These are phyloP conservation scores for Microchrysa polita DNA, from an alignment of 2,888 invertebrate genomes.

Conservation along the genomic window DNA sequence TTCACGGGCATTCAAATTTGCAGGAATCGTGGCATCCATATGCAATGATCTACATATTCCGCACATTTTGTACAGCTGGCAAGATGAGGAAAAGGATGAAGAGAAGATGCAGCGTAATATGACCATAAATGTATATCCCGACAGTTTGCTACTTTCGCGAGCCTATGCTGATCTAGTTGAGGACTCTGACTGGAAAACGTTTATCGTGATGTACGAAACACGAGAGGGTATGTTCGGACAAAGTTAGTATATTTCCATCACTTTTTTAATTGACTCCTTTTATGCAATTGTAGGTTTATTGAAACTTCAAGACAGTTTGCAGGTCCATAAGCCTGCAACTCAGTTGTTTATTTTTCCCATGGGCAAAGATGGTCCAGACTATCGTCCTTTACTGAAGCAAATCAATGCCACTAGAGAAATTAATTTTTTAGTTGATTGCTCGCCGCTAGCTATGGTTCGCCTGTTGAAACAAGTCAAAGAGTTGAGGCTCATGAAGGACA, in stretches of 20 bases:
- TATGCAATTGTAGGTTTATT: slow-evolving; percentile 6
- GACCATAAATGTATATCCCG: slow-evolving; percentile 77
- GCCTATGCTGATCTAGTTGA: slow-evolving; percentile 80
- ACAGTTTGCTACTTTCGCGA: slow-evolving; percentile 71
- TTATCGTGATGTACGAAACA: slow-evolving; percentile 84
- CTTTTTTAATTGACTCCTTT: too few relatives aligned
- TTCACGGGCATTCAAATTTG: background rate
- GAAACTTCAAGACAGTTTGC: slow-evolving; percentile 38
- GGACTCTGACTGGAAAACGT: slow-evolving; percentile 81
- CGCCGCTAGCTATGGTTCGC: slow-evolving; percentile 71
- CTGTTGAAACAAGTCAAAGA: slow-evolving; percentile 76
- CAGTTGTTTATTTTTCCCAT: slow-evolving; percentile 76
- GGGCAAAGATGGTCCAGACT: slow-evolving; percentile 63
- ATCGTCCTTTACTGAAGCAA: slow-evolving; percentile 78
- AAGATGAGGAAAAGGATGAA: slow-evolving; percentile 61
- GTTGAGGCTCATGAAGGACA: slow-evolving; percentile 50
- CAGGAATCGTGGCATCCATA: slow-evolving; percentile 66
- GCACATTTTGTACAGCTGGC: slow-evolving; percentile 72
- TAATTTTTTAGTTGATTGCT: slow-evolving; percentile 81
- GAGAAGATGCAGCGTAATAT: slow-evolving; percentile 65
- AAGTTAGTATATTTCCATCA: too few relatives aligned
- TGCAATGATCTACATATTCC: slow-evolving; percentile 73
- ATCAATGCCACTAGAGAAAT: slow-evolving; percentile 76
- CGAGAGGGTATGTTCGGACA: slow-evolving; percentile 74
- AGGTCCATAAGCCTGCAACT: slow-evolving; percentile 72